Conservation (phyloP, 2,888 invertebrate genomes). For the Lomographa bimaculata region DNA sequence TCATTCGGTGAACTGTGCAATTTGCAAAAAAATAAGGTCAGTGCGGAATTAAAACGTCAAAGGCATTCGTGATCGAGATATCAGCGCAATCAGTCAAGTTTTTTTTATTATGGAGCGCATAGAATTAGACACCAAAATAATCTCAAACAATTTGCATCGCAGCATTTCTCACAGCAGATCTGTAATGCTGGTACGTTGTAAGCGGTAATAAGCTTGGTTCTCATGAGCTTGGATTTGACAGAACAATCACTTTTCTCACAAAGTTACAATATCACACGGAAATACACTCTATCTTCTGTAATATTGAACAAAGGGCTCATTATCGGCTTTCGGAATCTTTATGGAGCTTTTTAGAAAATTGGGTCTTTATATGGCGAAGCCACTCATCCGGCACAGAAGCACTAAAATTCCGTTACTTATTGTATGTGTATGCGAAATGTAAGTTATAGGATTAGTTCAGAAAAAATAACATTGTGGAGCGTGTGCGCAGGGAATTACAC, state of each 20-base stretch:
- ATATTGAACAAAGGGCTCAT: constrained; percentile 37
- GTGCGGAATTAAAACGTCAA: constrained; percentile 39
- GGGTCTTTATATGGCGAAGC: constrained; percentile 12
- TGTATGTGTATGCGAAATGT: no score
- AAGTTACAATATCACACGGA: constrained; percentile 54
- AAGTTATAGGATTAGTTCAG: no score
- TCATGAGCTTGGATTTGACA: constrained; percentile 59
- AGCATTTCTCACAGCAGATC: constrained; percentile 53
- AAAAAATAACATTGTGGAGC: no score
- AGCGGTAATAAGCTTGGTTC: constrained; percentile 57
- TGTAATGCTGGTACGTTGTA: constrained; percentile 38
- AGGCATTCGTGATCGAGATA: constrained; percentile 38
- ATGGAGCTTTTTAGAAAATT: constrained; percentile 26
- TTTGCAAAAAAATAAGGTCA: constrained; percentile 41
- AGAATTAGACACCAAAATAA: constrained; percentile 29
- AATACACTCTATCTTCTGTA: constrained; percentile 49
- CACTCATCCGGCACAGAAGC: constrained; percentile 13
- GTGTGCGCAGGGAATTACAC: no score
- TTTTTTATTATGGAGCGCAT: constrained; percentile 35
- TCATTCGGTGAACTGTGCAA: constrained; percentile 29
- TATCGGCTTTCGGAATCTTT: constrained; percentile 30
- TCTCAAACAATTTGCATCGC: constrained; percentile 40
- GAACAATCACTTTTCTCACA: constrained; percentile 71
- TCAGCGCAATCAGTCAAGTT: constrained; percentile 24
- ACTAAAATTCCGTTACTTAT: constrained; percentile 12